Percentiles rank a stretch among this genome's conserved stretches.
Evolutionary conservation across 2,888 invertebrate genomes (phyloP).

Genomic region (Rhodophaea formosa): DNA sequence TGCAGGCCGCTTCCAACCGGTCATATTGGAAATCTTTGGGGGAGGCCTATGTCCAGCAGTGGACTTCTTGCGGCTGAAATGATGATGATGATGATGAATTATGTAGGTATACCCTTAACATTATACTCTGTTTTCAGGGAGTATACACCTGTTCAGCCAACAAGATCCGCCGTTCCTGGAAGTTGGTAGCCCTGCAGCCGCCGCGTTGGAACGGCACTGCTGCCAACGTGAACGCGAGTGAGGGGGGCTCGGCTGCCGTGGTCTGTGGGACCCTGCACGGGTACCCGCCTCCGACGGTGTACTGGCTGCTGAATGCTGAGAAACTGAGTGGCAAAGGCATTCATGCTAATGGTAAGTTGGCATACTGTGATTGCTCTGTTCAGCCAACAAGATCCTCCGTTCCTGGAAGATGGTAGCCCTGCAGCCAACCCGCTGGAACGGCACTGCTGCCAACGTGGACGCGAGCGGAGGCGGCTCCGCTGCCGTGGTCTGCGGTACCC

Average conservation of each 20-base stretch:
- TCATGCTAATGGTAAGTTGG: conserved; percentile 53
- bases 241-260: conserved; percentile 64
- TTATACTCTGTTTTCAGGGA: too few species aligned
- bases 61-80: too few species aligned
- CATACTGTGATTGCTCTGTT: too few species aligned
- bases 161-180: conserved; percentile 77
- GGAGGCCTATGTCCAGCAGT: too few species aligned
- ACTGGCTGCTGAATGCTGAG: conserved; percentile 93
- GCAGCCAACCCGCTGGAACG: conserved; percentile 76
- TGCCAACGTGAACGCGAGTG: conserved; percentile 75
- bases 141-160: conserved; percentile 89
- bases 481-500: conserved; percentile 82
- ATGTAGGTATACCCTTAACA: too few species aligned
- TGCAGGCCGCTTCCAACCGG: too few species aligned
- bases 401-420: conserved; percentile 67
- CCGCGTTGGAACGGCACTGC: conserved; percentile 77
- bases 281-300: conserved; percentile 87
- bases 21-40: too few species aligned
- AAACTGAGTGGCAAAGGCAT: conserved; percentile 76
- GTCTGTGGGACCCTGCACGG: conserved; percentile 84
- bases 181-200: conserved; percentile 63
- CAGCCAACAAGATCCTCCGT: conserved; percentile 82
- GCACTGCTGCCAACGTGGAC: conserved; percentile 75
- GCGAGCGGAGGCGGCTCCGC: conserved; percentile 73
- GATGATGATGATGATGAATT: too few species aligned